Conservation (phyloP, 2,888 invertebrate species). For the Ormyrus labotus region DNA sequence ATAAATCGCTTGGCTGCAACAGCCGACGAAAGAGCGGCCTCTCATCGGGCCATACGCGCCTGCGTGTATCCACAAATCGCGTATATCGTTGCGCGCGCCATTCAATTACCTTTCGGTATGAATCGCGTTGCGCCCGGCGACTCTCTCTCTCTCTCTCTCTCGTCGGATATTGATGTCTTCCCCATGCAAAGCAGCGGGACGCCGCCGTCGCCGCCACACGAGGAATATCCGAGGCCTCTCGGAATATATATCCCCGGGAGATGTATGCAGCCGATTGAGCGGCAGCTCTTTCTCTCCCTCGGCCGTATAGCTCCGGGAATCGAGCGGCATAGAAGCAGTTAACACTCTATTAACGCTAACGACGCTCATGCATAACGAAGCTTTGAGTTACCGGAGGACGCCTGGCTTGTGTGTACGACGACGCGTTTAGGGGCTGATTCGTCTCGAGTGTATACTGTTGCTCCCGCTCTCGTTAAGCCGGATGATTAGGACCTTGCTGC, state of each 20-base stretch:
- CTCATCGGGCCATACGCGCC: slow-evolving; percentile 12
- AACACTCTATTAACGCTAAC: slow-evolving; percentile 76
- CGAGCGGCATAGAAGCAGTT: slow-evolving; percentile 74
- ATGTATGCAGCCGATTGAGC: neutral
- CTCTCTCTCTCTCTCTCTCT: no score
- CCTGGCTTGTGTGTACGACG: neutral
- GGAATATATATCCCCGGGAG: neutral
- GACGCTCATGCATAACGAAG: slow-evolving; percentile 74
- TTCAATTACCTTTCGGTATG: slow-evolving; percentile 69
- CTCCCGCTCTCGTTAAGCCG: no score
- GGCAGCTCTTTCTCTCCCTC: neutral
- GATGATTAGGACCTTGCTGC: no score
- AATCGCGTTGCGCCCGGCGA: slow-evolving; percentile 61
- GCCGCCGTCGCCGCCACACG: slow-evolving; percentile 52
- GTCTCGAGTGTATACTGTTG: neutral
- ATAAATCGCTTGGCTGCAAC: slow-evolving; percentile 20
- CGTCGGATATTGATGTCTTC: slow-evolving; percentile 71
- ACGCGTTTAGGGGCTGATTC: slow-evolving; percentile 8
- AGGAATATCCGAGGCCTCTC: slow-evolving; percentile 11
- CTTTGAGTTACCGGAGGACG: neutral
- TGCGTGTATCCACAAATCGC: slow-evolving; percentile 21
- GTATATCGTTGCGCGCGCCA: slow-evolving; percentile 50
- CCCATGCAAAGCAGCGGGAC: slow-evolving; percentile 71
- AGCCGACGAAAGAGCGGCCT: slow-evolving; percentile 32
- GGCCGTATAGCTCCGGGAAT: neutral